These are phyloP conservation scores for Rhorus exstirpatorius DNA, from an alignment of 2,888 invertebrate genomes.

Conservation along the genomic window DNA sequence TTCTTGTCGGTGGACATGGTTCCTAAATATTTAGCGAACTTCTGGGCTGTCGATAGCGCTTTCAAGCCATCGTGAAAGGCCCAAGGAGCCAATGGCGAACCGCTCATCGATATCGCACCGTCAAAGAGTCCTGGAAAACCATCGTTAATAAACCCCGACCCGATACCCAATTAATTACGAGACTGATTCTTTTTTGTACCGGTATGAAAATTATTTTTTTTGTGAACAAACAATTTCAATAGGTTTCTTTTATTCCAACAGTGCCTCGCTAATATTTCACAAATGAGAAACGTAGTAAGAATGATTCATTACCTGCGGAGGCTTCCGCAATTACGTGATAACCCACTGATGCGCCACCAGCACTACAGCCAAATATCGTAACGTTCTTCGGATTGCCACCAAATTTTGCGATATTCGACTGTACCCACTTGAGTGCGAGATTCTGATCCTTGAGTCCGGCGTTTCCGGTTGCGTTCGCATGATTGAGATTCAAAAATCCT, in stretches of 20 bases:
- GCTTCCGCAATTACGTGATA: constrained; percentile 72
- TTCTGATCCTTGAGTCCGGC: constrained; percentile 88
- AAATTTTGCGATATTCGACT: constrained; percentile 86
- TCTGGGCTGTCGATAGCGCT: constrained; percentile 75
- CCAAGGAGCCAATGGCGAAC: constrained; percentile 87
- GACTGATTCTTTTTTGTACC: too few relatives aligned
- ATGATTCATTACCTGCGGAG: constrained; percentile 69
- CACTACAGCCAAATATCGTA: constrained; percentile 87
- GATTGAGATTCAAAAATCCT: constrained; percentile 74
- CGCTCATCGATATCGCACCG: constrained; percentile 88
- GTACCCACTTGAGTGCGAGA: constrained; percentile 87
- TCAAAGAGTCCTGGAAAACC: constrained; percentile 86
- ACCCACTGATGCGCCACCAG: constrained; percentile 84
- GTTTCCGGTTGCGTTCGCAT: constrained; percentile 70
- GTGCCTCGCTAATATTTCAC: too few relatives aligned
- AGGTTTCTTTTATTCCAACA: too few relatives aligned
- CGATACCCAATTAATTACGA: too few relatives aligned
- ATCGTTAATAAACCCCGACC: not conserved
- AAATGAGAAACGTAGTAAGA: too few relatives aligned
- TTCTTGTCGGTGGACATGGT: constrained; percentile 78
- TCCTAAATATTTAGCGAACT: constrained; percentile 83
- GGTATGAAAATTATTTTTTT: too few relatives aligned
- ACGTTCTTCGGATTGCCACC: constrained; percentile 87
- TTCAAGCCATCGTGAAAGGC: constrained; percentile 78
- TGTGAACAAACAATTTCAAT: too few relatives aligned